Conservation (phyloP, 2,113 vertebrate species). For the Xiphophorus couchianus region DNA sequence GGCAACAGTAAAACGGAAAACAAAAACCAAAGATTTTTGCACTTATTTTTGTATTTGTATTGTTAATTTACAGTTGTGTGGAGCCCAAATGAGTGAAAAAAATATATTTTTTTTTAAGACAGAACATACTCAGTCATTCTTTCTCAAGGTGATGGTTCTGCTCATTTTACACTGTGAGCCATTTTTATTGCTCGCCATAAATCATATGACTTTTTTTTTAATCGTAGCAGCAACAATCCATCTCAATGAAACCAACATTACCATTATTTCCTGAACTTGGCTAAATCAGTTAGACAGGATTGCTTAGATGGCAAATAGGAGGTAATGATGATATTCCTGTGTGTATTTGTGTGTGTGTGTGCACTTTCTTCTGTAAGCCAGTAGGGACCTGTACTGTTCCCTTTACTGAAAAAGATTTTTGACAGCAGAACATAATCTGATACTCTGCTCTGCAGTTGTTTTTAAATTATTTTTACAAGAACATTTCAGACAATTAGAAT, state of each 20-base stretch:
- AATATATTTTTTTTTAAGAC: slow-evolving; percentile 16
- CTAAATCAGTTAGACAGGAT: slow-evolving; percentile 47
- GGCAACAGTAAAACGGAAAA: not conserved
- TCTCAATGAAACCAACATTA: slow-evolving; percentile 67
- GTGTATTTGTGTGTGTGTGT: not conserved
- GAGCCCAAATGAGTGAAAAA: not conserved
- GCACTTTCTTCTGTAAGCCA: not conserved
- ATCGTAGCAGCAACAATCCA: slow-evolving; percentile 51
- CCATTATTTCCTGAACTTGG: slow-evolving; percentile 58
- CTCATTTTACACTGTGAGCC: slow-evolving; percentile 34
- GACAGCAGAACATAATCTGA: not conserved
- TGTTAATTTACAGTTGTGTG: slow-evolving; percentile 5
- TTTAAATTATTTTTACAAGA: not conserved
- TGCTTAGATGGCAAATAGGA: not conserved
- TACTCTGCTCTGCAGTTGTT: not conserved
- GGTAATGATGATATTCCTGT: not conserved
- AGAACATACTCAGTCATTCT: slow-evolving; percentile 40
- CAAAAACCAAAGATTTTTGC: not conserved
- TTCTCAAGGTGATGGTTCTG: slow-evolving; percentile 40
- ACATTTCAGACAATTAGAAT: not conserved
- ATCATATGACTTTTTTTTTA: slow-evolving; percentile 41
- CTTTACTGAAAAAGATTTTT: not conserved
- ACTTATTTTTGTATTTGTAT: not conserved
- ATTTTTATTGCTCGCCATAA: slow-evolving; percentile 57
- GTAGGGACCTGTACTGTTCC: not conserved